A percentile compares a stretch with the other conserved stretches of the same genome.
These are phyloP conservation scores for Phasia obesa DNA, from an alignment of 2,888 invertebrate species.

Conservation along the genomic window DNA sequence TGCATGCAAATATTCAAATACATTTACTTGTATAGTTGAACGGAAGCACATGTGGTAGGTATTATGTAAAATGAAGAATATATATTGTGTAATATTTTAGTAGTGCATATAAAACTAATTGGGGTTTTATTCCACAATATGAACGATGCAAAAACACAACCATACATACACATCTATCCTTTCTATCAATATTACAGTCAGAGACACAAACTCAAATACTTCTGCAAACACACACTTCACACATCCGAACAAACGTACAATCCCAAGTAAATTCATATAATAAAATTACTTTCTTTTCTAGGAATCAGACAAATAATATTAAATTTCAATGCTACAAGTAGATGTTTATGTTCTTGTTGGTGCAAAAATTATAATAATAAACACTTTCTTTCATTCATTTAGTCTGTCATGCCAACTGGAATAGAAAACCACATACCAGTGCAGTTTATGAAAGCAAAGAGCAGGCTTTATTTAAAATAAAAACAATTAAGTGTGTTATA, in stretches of 20 bases:
- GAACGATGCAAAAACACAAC: background rate
- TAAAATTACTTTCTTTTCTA: slow-evolving; percentile 25
- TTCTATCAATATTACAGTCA: background rate
- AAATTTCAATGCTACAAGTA: slow-evolving; percentile 39
- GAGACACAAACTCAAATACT: background rate
- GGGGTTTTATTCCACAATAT: slow-evolving; percentile 34
- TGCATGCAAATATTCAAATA: slow-evolving; percentile 34
- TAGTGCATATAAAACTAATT: slow-evolving; percentile 56
- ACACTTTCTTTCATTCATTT: slow-evolving; percentile 32
- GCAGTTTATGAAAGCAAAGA: background rate
- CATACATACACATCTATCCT: background rate
- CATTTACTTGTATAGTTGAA: background rate
- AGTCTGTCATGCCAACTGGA: slow-evolving; percentile 10
- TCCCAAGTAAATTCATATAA: background rate
- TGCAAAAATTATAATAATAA: slow-evolving; percentile 38
- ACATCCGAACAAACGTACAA: background rate
- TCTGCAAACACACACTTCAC: background rate
- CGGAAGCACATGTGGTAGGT: slow-evolving; percentile 49
- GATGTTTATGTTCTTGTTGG: slow-evolving; percentile 25
- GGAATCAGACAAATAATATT: slow-evolving; percentile 47
- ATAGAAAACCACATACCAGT: slow-evolving; percentile 30
- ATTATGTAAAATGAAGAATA: slow-evolving; percentile 44
- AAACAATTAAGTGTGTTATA: too few species aligned
- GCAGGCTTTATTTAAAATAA: background rate
- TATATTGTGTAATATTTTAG: slow-evolving; percentile 61